Evolutionary conservation across 64 coral and sea anemone genomes (phyloP).

Genomic region (Pocillopora verrucosa): DNA sequence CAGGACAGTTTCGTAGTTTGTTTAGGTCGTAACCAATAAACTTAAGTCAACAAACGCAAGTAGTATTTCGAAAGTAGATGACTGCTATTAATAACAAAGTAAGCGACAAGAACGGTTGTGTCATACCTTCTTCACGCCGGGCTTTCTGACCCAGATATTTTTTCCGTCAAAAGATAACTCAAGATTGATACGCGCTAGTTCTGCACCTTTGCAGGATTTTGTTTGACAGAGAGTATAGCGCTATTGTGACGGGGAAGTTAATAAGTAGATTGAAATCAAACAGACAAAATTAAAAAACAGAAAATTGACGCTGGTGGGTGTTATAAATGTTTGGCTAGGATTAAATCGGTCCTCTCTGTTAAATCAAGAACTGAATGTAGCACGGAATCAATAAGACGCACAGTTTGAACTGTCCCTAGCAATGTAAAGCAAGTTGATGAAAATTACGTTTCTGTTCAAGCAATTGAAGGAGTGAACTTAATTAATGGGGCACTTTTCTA

Average conservation of each 20-base stretch:
- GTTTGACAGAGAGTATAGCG: neutral
- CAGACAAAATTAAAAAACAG: constrained; percentile 32
- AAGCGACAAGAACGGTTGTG: neutral
- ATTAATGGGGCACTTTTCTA: too few relatives aligned
- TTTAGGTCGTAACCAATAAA: neutral
- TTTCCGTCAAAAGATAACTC: too few relatives aligned
- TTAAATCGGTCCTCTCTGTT: neutral
- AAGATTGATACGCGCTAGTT: neutral
- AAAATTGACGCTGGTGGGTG: neutral
- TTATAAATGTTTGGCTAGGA: neutral
- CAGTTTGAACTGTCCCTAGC: neutral
- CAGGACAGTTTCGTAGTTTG: neutral
- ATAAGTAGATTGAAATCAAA: constrained; percentile 5
- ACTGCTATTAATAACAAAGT: neutral
- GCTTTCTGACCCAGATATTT: neutral
- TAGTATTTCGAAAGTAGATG: neutral
- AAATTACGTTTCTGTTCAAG: too few relatives aligned
- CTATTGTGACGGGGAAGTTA: neutral
- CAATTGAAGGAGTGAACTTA: too few relatives aligned
- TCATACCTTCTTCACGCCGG: neutral
- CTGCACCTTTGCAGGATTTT: neutral
- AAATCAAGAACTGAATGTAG: neutral
- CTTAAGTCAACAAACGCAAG: neutral
- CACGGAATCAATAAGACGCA: neutral
- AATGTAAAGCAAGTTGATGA: neutral